Conservation (phyloP, 1,140 invertebrate species). For the Tetragonula clypearis region DNA sequence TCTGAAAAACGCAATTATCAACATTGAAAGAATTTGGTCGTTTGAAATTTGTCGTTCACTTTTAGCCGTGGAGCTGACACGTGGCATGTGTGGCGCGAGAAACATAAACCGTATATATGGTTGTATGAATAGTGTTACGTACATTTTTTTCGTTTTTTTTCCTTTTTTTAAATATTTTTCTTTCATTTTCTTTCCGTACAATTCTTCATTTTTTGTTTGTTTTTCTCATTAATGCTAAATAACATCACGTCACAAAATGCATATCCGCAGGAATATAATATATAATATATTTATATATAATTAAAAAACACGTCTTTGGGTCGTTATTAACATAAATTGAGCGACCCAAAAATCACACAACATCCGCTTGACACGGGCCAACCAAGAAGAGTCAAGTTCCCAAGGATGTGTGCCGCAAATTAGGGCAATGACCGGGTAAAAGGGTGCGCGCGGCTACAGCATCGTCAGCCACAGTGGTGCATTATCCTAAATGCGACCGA, state of each 20-base stretch:
- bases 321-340: constrained; percentile 74
- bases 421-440: constrained; percentile 75
- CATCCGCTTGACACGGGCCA: constrained; percentile 77
- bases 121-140: constrained; percentile 44
- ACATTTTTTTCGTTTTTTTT: constrained; percentile 17
- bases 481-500: constrained; percentile 80
- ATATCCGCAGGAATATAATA: constrained; percentile 91
- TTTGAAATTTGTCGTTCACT: constrained; percentile 78
- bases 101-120: constrained; percentile 58
- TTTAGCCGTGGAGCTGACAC: constrained; percentile 70
- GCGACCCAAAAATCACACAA: constrained; percentile 79
- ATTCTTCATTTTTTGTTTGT: constrained; percentile 65
- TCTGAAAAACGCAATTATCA: constrained; percentile 82
- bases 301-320: constrained; percentile 79
- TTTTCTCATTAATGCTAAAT: constrained; percentile 85
- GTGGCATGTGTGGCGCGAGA: constrained; percentile 64
- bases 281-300: constrained; percentile 88
- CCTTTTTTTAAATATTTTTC: constrained; percentile 70
- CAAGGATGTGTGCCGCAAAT: constrained; percentile 73
- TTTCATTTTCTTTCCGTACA: constrained; percentile 58
- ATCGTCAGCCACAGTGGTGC: constrained; percentile 79
- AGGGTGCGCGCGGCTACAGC: constrained; percentile 73
- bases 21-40: constrained; percentile 83
- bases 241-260: constrained; percentile 90
- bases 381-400: constrained; percentile 76